Percentiles rank a stretch among this genome's conserved stretches.
phyloP scores from a whole-genome alignment of 2,113 vertebrate genomes.

The Sceloporus tristichus region DNA sequence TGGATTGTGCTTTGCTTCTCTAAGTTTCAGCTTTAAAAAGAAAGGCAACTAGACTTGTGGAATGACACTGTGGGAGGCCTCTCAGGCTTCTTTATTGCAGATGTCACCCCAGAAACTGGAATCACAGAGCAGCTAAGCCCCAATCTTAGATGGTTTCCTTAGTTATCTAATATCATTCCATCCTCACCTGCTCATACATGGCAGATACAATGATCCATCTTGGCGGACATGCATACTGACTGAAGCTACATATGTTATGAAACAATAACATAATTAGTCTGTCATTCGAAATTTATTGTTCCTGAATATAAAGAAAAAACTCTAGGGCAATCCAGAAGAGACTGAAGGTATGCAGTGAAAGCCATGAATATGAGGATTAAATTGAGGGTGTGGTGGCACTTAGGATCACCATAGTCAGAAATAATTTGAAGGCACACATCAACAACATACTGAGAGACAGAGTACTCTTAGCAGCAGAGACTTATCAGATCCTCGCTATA shows the following conservation, averaged over 20 bases:
- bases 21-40: constrained; percentile 37
- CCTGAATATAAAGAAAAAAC: not conserved
- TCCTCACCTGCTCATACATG: not conserved
- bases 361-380: not conserved
- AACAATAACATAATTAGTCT: not conserved
- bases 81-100: constrained; percentile 16
- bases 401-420: too few relatives aligned
- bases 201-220: not conserved
- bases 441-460: too few relatives aligned
- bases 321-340: not conserved
- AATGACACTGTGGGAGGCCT: constrained; percentile 1
- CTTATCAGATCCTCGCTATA: not conserved
- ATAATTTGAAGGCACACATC: too few relatives aligned
- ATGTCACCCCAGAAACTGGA: not conserved
- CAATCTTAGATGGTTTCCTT: not conserved
- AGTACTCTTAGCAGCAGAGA: not conserved
- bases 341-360: not conserved
- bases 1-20: constrained; percentile 11
- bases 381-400: not conserved
- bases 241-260: not conserved
- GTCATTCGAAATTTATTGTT: not conserved
- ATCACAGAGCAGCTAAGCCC: not conserved
- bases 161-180: not conserved
- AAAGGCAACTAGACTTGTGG: constrained; percentile 33
- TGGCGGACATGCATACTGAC: too few relatives aligned